Conservation (phyloP, 1,140 invertebrate genomes). For the Dreissena rostriformis region DNA sequence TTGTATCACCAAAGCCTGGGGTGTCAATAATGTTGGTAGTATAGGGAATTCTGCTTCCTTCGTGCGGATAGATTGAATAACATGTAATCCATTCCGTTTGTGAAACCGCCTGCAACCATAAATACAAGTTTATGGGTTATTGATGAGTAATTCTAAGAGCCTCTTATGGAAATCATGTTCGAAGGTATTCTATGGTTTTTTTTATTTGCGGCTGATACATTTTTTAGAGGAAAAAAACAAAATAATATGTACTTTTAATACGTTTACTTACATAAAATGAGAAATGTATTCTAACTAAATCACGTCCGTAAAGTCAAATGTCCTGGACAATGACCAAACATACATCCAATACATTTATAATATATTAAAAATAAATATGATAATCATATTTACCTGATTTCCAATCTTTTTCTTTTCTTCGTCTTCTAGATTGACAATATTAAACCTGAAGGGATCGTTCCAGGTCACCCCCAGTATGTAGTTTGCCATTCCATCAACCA, state of each 20-base stretch:
- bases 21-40: conserved; percentile 47
- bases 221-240: conserved; percentile 41
- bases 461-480: conserved; percentile 36
- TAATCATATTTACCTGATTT: not conserved
- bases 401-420: conserved; percentile 17
- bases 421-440: conserved; percentile 27
- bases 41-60: conserved; percentile 31
- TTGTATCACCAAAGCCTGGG: conserved; percentile 55
- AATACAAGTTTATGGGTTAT: not conserved
- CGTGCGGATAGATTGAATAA: conserved; percentile 27
- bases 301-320: not conserved
- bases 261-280: conserved; percentile 19
- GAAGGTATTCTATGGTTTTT: not conserved
- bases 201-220: conserved; percentile 21
- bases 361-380: not conserved
- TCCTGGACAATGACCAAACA: not conserved
- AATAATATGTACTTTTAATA: conserved; percentile 37
- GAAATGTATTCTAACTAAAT: not conserved
- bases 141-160: conserved; percentile 44
- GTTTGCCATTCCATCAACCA: conserved; percentile 33
- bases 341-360: not conserved
- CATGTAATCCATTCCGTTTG: conserved; percentile 56
- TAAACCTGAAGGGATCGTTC: conserved; percentile 47
- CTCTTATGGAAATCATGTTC: conserved; percentile 50
- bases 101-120: conserved; percentile 35